Conservation (phyloP, 2,113 vertebrate species). For the Odobenus rosmarus region DNA sequence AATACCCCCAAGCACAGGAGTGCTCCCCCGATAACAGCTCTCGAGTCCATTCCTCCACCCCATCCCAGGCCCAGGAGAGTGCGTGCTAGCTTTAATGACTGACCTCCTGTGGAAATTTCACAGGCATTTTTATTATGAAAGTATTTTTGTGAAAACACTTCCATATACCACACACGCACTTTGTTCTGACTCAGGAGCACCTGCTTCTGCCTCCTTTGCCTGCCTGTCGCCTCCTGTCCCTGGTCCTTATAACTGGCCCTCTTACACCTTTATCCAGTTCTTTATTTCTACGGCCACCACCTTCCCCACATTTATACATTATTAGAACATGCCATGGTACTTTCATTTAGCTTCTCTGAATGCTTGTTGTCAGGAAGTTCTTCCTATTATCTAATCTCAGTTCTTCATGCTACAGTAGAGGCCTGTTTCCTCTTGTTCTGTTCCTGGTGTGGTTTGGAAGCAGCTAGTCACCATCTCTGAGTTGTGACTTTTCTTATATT, state of each 20-base stretch:
- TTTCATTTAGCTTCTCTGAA: slow-evolving; percentile 55
- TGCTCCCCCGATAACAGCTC: not conserved
- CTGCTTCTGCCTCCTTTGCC: slow-evolving; percentile 4
- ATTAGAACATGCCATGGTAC: slow-evolving; percentile 47
- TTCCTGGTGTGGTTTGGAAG: slow-evolving; percentile 52
- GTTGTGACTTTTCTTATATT: slow-evolving; percentile 62
- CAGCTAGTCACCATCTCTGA: slow-evolving; percentile 58
- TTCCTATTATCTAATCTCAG: slow-evolving; percentile 75
- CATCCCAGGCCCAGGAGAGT: not conserved
- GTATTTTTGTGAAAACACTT: slow-evolving; percentile 28
- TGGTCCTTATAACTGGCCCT: slow-evolving; percentile 40
- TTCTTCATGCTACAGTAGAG: slow-evolving; percentile 62
- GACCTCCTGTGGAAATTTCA: not conserved
- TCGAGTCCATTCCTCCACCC: not conserved
- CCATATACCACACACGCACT: not conserved
- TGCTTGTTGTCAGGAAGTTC: slow-evolving; percentile 64
- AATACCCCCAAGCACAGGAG: not conserved
- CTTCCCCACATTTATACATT: slow-evolving; percentile 23
- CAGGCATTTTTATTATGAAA: slow-evolving; percentile 44
- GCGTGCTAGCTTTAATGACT: slow-evolving; percentile 39
- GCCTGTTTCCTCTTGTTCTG: slow-evolving; percentile 71
- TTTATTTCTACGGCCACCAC: not conserved
- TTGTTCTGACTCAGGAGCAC: slow-evolving; percentile 41
- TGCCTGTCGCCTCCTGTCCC: slow-evolving; percentile 34
- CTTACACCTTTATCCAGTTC: slow-evolving; percentile 10